Base-by-base conservation (phyloP, 2,888 invertebrate species). In the Lepidocyrtoides sp. region DNA sequence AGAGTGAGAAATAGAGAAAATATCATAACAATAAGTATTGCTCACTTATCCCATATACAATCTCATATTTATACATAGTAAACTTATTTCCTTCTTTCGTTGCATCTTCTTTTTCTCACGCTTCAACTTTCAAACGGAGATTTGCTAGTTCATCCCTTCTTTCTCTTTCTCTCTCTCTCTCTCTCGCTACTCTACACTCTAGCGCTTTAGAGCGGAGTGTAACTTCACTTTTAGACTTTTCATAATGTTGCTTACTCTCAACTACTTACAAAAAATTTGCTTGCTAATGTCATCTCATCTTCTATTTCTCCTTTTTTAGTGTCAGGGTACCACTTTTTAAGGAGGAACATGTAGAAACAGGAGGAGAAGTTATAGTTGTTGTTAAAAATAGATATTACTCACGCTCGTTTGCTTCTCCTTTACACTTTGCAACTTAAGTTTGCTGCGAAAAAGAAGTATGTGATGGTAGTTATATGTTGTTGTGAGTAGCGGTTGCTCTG, bases 51-150 rank as follows among this genome's bases (percentile, higher is more conserved):
- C 44, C 60, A 77, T n/a, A 51, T 44, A 54, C 41, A 72, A 85
- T 57, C 85, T 72, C 60, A 72, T 75, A 75, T 57, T 75, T 29
- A 85, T 75, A 75, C 26, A 82, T 29, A 57, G 2, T 57, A 48
- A 75, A 48, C 23, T 75, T 75, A 44, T 86, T 63, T 86, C 44
- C 63, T 48, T 63, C n/a, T 36, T 75, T 51, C 10, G 75, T 75
- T 75, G 48, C 75, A 75, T 75, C 51, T 44, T 29, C 26, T 54
- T 86, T 77, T 63, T 88, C 88, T 66, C 88, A 88, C 88, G 81
- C 88, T 20, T 88, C 88, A 88, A 81, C 88, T 88, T 81, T 88
- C 81, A 88, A 88, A 88, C 88, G 81, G 88, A 88, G 88, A 88
- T 88, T 88, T 88, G 63, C 77, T 60, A 60, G 26, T 63, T 86